These are phyloP conservation scores for Antedon mediterranea DNA, from an alignment of 53 echinoderm and acorn worm genomes.

Conservation along the genomic window DNA sequence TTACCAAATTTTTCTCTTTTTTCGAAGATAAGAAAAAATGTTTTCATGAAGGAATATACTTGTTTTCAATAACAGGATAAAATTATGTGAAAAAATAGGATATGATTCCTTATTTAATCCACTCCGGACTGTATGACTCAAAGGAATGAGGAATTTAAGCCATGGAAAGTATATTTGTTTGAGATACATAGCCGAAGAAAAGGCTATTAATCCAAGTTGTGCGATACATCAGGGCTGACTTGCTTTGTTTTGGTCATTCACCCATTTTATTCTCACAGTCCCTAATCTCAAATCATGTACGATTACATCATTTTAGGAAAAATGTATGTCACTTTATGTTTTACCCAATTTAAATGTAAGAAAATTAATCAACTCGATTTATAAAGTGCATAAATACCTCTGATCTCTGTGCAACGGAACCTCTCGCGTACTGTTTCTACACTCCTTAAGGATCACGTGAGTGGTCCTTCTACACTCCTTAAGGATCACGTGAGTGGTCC, in stretches of 20 bases:
- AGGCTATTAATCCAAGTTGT: not conserved
- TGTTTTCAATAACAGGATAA: not conserved
- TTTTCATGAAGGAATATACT: no score
- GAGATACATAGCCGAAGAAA: not conserved
- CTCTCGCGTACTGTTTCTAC: no score
- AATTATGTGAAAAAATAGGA: not conserved
- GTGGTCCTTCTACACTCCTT: no score
- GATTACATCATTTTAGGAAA: no score
- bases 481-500: no score
- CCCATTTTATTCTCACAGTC: not conserved
- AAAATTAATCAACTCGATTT: no score
- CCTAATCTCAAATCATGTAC: not conserved
- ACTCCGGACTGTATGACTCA: not conserved
- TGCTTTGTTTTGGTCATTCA: not conserved
- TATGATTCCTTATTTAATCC: not conserved
- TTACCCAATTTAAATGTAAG: no score
- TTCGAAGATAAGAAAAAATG: no score
- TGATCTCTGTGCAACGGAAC: no score
- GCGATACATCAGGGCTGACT: not conserved
- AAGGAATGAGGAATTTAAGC: not conserved
- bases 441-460: no score
- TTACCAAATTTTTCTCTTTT: not conserved
- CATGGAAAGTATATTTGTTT: not conserved
- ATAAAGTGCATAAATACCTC: no score
- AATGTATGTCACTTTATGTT: no score